Base-by-base conservation (phyloP, 2,113 vertebrate species). In the Perca fluviatilis region DNA sequence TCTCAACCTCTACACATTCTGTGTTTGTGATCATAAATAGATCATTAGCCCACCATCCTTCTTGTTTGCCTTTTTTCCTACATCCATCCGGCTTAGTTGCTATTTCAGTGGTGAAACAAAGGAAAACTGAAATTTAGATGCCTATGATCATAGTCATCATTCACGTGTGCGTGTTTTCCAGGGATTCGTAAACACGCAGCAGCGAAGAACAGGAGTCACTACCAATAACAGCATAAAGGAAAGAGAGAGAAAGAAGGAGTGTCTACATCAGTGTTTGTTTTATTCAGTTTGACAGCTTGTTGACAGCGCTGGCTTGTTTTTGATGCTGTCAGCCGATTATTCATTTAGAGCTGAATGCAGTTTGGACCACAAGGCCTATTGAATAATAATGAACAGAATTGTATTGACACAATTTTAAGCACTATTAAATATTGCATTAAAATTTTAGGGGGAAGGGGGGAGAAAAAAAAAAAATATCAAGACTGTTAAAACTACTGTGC, bases 311-410 rank as follows among this genome's bases (percentile, higher is more conserved):
- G 76, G 77, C 84, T 89, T 88, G 73, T 84, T 91, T 91, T 84
- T 92, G 88, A 90, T 90, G 63, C 82, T 70, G 76, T 91, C 83
- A 87, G 87, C 33, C 65, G 21, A 92, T 93, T 88, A 93, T 93
- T 93, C 86, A 93, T 93, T 92, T 87, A 88, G 85, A 92, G 60
- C 73, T 51, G 65, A 88, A 88, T 86, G 68, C 76, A 91, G 78
- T 88, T 89, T 87, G 89, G 84, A 91, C 92, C 91, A 87, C 88
- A 67, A 84, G 71, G 79, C 74, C 85, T 88, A 79, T 87, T 94
- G 66, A 92, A 92, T 94, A 91, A 93, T 88, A 92, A 46, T 74
- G 87, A 79, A 80, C 81, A 88, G 79, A 83, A 92, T 61, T 83
- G 81, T n/a, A n/a, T n/a, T n/a, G n/a, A n/a, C n/a, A n/a, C n/a